These are phyloP conservation scores for Elysia crispata DNA, from an alignment of 2,888 invertebrate species.

Conservation along the genomic window DNA sequence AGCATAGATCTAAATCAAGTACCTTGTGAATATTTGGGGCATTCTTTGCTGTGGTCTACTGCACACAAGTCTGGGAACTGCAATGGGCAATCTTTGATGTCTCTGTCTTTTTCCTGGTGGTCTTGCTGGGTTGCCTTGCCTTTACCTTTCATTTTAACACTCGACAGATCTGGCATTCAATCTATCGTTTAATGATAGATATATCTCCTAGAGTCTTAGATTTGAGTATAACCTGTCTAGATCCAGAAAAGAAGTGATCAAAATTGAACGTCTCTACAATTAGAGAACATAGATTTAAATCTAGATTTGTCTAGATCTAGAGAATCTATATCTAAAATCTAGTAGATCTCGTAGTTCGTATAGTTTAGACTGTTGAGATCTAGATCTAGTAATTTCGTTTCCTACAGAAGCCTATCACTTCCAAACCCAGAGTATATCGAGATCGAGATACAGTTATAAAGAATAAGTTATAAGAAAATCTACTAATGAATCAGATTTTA, in stretches of 20 bases:
- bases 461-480: no score
- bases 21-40: constrained; percentile 72
- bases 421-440: neutral
- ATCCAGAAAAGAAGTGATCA: no score
- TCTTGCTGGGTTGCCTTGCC: constrained; percentile 46
- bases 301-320: no score
- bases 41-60: constrained; percentile 76
- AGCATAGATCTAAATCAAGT: constrained; percentile 49
- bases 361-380: no score
- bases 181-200: neutral
- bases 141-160: constrained; percentile 71
- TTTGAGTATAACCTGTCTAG: no score
- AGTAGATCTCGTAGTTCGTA: neutral
- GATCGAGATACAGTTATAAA: no score
- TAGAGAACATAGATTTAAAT: no score
- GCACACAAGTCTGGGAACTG: constrained; percentile 76
- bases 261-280: no score
- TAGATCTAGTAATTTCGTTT: no score
- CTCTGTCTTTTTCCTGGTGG: constrained; percentile 47
- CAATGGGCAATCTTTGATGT: constrained; percentile 75
- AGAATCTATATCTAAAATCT: no score
- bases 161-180: neutral
- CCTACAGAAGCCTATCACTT: no score
- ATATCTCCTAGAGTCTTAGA: neutral
- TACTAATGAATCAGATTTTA: no score